phyloP scores from a whole-genome alignment of 2,888 invertebrate species.

The Rotaria magnacalcarata region DNA sequence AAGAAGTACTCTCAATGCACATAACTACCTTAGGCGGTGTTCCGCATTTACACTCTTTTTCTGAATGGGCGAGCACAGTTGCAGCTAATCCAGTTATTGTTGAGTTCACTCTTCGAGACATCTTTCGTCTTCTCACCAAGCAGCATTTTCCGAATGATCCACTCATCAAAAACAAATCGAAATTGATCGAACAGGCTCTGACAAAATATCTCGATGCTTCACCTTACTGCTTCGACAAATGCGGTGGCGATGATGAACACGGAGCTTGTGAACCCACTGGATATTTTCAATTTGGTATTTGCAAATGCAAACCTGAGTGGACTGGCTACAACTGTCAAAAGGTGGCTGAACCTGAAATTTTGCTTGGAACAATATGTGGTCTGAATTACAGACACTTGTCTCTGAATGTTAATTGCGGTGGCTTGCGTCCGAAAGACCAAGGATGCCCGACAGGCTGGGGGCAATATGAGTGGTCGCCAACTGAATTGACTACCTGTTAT shows the following conservation, averaged over 20 bases:
- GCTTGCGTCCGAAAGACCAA: neutral
- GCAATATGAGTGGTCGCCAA: neutral
- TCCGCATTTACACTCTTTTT: neutral
- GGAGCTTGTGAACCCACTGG: neutral
- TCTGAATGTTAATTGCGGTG: neutral
- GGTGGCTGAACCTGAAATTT: neutral
- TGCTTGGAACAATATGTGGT: neutral
- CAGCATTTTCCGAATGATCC: neutral
- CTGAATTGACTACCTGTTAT: neutral
- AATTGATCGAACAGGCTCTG: neutral
- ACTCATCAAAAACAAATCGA: neutral
- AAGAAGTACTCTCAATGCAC: neutral
- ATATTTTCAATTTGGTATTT: neutral
- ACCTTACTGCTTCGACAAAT: neutral
- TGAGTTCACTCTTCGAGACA: neutral
- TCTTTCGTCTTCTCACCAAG: neutral
- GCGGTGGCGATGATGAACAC: neutral
- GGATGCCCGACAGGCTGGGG: neutral
- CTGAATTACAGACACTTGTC: neutral
- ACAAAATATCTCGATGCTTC: neutral
- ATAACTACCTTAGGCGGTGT: neutral
- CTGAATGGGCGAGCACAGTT: neutral
- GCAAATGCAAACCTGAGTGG: neutral
- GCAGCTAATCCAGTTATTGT: neutral
- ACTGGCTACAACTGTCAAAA: neutral